A percentile compares a stretch with the other conserved stretches of the same genome.
Conservation (phyloP, 1,140 invertebrate species). For the Leptinotarsa undecemlineata region DNA sequence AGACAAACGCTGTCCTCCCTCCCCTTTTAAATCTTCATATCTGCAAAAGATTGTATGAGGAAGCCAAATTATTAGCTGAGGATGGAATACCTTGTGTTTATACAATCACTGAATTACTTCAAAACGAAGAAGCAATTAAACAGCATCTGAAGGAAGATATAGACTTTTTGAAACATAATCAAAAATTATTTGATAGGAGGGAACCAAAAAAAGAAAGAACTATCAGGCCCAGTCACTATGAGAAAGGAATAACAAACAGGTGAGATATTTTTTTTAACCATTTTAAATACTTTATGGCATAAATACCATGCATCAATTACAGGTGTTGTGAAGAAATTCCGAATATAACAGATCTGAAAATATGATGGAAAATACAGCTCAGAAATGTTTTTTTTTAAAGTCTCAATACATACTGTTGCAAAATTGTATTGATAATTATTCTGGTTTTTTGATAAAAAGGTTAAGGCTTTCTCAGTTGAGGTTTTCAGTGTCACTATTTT, state of each 20-base stretch:
- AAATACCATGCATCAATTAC: no score
- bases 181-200: slow-evolving; percentile 47
- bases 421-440: no score
- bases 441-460: no score
- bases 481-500: no score
- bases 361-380: no score
- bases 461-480: no score
- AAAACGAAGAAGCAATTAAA: slow-evolving; percentile 68
- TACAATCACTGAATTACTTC: slow-evolving; percentile 69
- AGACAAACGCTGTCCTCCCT: slow-evolving; percentile 63
- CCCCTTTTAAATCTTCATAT: slow-evolving; percentile 65
- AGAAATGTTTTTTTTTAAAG: no score
- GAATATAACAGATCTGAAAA: no score
- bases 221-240: slow-evolving; percentile 62
- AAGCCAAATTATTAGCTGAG: slow-evolving; percentile 65
- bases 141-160: slow-evolving; percentile 62
- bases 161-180: slow-evolving; percentile 59
- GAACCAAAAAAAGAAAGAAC: slow-evolving; percentile 49
- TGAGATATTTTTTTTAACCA: slow-evolving; percentile 38
- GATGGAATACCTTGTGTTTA: slow-evolving; percentile 71
- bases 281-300: no score
- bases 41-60: slow-evolving; percentile 64
- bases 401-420: no score
- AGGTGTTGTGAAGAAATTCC: no score
- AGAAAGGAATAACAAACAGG: slow-evolving; percentile 60